Percentiles rank a stretch among this genome's conserved stretches.
These are phyloP conservation scores for Oophaga pumilio DNA, from an alignment of 2,113 vertebrate species.

Conservation along the genomic window DNA sequence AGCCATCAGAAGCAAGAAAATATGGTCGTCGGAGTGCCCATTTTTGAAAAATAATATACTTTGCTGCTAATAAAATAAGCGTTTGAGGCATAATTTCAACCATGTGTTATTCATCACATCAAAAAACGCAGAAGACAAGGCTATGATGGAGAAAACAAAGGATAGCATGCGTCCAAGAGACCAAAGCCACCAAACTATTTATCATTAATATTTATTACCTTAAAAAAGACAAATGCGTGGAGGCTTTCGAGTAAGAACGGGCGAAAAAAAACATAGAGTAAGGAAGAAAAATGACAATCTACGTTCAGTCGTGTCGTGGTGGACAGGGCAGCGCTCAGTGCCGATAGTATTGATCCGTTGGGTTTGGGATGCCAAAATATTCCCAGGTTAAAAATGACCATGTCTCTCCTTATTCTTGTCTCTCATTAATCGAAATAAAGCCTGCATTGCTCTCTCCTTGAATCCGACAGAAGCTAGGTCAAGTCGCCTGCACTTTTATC, in stretches of 20 bases:
- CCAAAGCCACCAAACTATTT: constrained; percentile 43
- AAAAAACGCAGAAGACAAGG: constrained; percentile 34
- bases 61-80: background rate
- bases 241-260: constrained; percentile 46
- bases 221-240: constrained; percentile 51
- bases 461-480: constrained; percentile 54
- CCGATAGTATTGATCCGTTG: constrained; percentile 58
- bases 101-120: constrained; percentile 44
- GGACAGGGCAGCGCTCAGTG: constrained; percentile 41
- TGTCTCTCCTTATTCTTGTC: constrained; percentile 58
- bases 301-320: constrained; percentile 21
- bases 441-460: constrained; percentile 53
- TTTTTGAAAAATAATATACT: constrained; percentile 39
- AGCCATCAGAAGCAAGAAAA: constrained; percentile 54
- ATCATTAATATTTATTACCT: constrained; percentile 48
- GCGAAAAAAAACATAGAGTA: constrained; percentile 23
- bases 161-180: constrained; percentile 25
- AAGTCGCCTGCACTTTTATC: background rate
- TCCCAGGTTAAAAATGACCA: constrained; percentile 60
- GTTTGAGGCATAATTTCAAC: constrained; percentile 34
- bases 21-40: constrained; percentile 47
- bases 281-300: constrained; percentile 60
- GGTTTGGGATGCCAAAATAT: constrained; percentile 49
- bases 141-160: constrained; percentile 48
- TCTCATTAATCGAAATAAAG: constrained; percentile 61